Conservation (phyloP, 2,888 invertebrate species). For the Mantis religiosa region DNA sequence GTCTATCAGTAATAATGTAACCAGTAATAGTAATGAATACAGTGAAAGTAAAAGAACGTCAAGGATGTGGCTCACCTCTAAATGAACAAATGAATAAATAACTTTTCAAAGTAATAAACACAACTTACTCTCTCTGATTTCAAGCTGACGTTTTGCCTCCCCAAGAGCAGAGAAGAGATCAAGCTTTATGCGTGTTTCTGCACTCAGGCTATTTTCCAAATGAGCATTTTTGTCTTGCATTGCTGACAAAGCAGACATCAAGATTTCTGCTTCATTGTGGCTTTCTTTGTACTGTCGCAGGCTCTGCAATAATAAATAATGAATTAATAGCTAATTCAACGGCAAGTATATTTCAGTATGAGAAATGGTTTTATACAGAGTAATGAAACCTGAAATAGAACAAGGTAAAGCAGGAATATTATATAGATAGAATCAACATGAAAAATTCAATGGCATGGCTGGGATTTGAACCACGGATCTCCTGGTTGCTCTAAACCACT, state of each 20-base stretch:
- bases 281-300: conserved; percentile 56
- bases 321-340: background rate
- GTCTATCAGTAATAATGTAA: too few relatives aligned
- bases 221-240: conserved; percentile 89
- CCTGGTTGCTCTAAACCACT: too few relatives aligned
- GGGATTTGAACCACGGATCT: too few relatives aligned
- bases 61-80: too few relatives aligned
- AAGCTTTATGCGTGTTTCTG: conserved; percentile 95
- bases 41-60: too few relatives aligned
- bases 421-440: too few relatives aligned
- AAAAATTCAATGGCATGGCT: too few relatives aligned
- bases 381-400: too few relatives aligned
- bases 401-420: too few relatives aligned
- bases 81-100: too few relatives aligned
- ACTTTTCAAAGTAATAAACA: background rate
- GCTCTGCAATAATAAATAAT: conserved; percentile 39
- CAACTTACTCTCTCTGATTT: conserved; percentile 76
- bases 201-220: conserved; percentile 88
- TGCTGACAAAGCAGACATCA: conserved; percentile 73
- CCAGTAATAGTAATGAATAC: too few relatives aligned
- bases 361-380: background rate
- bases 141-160: conserved; percentile 86
- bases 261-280: conserved; percentile 67
- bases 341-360: background rate
- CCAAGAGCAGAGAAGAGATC: conserved; percentile 96